Evolutionary conservation across 2,113 vertebrate species (phyloP).

Genomic region (Chiloscyllium plagiosum): DNA sequence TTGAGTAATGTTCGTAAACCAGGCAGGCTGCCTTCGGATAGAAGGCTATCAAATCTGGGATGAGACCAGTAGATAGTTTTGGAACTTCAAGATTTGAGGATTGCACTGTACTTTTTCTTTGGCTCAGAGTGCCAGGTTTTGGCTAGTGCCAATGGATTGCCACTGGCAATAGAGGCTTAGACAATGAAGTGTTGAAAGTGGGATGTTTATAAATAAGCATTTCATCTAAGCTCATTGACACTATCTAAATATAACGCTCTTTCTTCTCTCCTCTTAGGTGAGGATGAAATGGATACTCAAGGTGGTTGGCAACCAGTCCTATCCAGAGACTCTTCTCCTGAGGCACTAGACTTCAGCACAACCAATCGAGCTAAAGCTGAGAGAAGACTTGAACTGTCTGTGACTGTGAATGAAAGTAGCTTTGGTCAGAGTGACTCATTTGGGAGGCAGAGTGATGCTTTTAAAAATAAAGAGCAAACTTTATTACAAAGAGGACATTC

Average conservation of each 20-base stretch:
- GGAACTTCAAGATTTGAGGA: not conserved
- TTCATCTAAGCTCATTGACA: not conserved
- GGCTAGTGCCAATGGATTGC: not conserved
- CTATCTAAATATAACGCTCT: not conserved
- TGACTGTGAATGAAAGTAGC: slow-evolving; percentile 16
- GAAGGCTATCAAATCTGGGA: no score
- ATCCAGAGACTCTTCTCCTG: slow-evolving; percentile 3
- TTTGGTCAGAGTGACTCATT: slow-evolving; percentile 23
- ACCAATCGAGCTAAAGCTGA: slow-evolving; percentile 14
- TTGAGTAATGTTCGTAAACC: not conserved
- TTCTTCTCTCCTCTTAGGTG: not conserved
- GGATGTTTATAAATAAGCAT: not conserved
- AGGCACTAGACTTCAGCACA: slow-evolving; percentile 31
- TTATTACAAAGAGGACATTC: slow-evolving; percentile 16
- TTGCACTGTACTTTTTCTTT: not conserved
- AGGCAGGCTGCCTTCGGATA: not conserved
- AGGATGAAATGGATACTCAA: slow-evolving; percentile 23
- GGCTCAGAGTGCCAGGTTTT: not conserved
- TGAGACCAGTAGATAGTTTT: not conserved
- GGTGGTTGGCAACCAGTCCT: not conserved
- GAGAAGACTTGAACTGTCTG: slow-evolving; percentile 31
- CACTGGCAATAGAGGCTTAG: no score
- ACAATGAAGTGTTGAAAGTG: not conserved
- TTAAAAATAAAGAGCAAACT: slow-evolving; percentile 35
- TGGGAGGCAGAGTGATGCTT: slow-evolving; percentile 12